phyloP scores from a whole-genome alignment of 2,888 invertebrate genomes.

The Apoda limacodes region DNA sequence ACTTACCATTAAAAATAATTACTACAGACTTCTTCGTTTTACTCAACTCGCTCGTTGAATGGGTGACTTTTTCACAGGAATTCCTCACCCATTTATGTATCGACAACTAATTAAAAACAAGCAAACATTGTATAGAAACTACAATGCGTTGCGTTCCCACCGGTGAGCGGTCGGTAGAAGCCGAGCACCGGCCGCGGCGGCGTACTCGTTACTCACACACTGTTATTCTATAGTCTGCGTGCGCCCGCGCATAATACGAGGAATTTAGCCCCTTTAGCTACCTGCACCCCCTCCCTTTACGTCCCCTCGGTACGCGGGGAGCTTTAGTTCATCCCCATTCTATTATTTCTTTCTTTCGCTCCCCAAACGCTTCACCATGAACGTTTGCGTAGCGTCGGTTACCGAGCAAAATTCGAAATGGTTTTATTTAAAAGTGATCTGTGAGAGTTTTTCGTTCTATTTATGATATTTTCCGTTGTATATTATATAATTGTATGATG shows the following conservation, averaged over 20 bases:
- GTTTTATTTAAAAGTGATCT: conserved; percentile 21
- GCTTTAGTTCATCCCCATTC: conserved; percentile 17
- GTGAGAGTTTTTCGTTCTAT: conserved; percentile 14
- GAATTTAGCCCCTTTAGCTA: conserved; percentile 51
- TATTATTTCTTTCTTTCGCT: conserved; percentile 32
- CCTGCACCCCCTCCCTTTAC: conserved; percentile 35
- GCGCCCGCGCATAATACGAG: conserved; percentile 30
- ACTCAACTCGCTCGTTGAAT: no score
- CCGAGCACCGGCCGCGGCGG: no score
- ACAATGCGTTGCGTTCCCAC: conserved; percentile 23
- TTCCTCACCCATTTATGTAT: no score
- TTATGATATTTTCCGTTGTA: conserved; percentile 26
- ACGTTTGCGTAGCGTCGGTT: conserved; percentile 35
- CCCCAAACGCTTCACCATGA: conserved; percentile 45
- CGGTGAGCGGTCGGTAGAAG: conserved; percentile 24
- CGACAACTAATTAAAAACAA: no score
- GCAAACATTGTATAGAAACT: no score
- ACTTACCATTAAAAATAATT: no score
- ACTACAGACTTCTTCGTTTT: no score
- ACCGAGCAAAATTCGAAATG: conserved; percentile 14
- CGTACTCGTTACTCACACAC: conserved; percentile 31
- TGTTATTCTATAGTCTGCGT: conserved; percentile 29
- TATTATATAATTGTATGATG: conserved; percentile 22
- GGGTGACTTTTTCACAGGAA: no score
- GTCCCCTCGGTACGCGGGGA: conserved; percentile 19